phyloP scores from a whole-genome alignment of 1,140 invertebrate species.

The Onthophagus taurus region DNA sequence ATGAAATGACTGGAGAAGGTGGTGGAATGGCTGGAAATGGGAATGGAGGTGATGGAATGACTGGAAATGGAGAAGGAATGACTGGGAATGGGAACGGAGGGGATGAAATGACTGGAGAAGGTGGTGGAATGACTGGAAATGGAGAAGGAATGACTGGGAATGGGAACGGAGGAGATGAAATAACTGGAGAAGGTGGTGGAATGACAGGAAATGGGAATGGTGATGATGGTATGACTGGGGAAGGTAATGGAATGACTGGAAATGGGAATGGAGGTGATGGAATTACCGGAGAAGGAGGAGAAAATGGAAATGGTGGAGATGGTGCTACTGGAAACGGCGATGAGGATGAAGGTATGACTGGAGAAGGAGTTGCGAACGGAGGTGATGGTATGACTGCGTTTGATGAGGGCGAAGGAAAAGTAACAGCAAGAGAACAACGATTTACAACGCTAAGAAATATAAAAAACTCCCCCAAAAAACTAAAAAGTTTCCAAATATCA shows the following conservation, averaged over 20 bases:
- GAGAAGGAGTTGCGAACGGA: constrained; percentile 9
- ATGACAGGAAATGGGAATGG: constrained; percentile 12
- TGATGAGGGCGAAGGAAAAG: constrained; percentile 12
- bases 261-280: neutral
- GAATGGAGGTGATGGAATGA: constrained; percentile 3
- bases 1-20: neutral
- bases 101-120: constrained; percentile 8
- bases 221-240: constrained; percentile 9
- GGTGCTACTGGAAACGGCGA: constrained; percentile 12
- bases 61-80: constrained; percentile 1
- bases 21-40: neutral
- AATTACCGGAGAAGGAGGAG: constrained; percentile 6
- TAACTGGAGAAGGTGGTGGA: constrained; percentile 12
- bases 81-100: constrained; percentile 5
- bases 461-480: too few species aligned
- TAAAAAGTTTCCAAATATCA: too few species aligned
- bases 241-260: constrained; percentile 8
- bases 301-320: constrained; percentile 14
- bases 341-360: constrained; percentile 11
- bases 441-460: too few species aligned
- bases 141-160: constrained; percentile 10
- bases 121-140: constrained; percentile 9
- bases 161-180: constrained; percentile 1
- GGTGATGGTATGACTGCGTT: constrained; percentile 13
- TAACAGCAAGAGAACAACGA: constrained; percentile 6